Evolutionary conservation across 2,113 vertebrate genomes (phyloP), one percentile per base, ranked within the genome.

Genomic region (Equus quagga): DNA sequence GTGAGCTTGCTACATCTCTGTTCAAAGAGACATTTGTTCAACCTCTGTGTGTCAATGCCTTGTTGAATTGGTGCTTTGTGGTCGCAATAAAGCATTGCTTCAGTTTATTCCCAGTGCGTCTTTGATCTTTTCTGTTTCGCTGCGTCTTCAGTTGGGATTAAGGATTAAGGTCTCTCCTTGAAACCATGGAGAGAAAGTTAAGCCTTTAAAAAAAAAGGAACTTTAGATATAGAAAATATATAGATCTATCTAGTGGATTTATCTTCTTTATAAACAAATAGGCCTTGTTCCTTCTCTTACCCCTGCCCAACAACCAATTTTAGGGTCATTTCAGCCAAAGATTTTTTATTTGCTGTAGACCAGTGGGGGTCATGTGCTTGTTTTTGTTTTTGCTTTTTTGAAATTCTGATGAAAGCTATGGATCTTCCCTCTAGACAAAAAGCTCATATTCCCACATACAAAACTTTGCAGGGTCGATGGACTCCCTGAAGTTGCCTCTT

Each of bases 1-100:
- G 82, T 96, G 98, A 96, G 98, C 96, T 98, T 69, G 60, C 98
- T 97, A 98, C 93, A 98, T 99, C 98, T 99, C 98, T 99, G 99
- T 99, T 99, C 97, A 98, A 99, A 98, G 98, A 99, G 98, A 98
- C 97, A 98, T 96, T 98, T 97, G 96, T 98, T 98, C 92, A 98
- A 93, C 96, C 95, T 98, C 97, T 98, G 97, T 98, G 96, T 98
- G 98, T 98, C 86, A 64, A 95, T 98, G 96, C 94, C 97, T 97
- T 97, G 97, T 98, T 98, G 98, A 97, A 97, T 97, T 98, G 97
- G 98, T 98, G 97, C 98, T 98, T 98, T 98, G 97, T 98, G 98
- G 51, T 98, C 73, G 51, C 96, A 99, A 98, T 99, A 99, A 99
- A 99, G 91, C 95, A 97, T 98, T 98, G 95, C 75, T 98, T 98